phyloP scores from a whole-genome alignment of 2,888 invertebrate species.

The Scaptomyza cyrtandrae region DNA sequence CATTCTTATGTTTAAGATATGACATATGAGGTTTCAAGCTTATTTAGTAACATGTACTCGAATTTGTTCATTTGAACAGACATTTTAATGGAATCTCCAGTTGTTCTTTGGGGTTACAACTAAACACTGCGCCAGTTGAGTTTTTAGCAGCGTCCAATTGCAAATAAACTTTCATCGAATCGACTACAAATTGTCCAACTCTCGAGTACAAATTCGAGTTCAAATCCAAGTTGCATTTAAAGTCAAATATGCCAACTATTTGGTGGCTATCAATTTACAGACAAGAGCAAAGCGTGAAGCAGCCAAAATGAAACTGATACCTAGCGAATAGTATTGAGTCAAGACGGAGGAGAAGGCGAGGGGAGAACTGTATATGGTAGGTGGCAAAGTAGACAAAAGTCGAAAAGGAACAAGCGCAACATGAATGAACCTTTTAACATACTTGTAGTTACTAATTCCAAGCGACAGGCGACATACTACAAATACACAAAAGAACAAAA shows the following conservation, averaged over 20 bases:
- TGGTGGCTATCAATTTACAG: conserved; percentile 74
- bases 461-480: conserved; percentile 75
- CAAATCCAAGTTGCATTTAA: conserved; percentile 12
- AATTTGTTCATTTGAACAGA: background rate
- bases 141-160: conserved; percentile 3
- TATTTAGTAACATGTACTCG: background rate
- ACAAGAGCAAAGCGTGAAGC: conserved; percentile 77
- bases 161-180: conserved; percentile 33
- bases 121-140: background rate
- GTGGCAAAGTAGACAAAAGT: conserved; percentile 74
- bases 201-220: conserved; percentile 15
- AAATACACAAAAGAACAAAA: conserved; percentile 23
- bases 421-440: conserved; percentile 82
- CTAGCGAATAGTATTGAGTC: conserved; percentile 36
- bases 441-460: conserved; percentile 81
- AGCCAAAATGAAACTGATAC: conserved; percentile 79
- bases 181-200: conserved; percentile 50
- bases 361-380: conserved; percentile 26
- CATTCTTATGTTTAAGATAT: no score
- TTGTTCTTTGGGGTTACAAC: background rate
- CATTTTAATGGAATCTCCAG: background rate
- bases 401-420: conserved; percentile 70
- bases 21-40: background rate
- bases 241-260: conserved; percentile 71
- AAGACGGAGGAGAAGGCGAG: background rate